Conservation (phyloP, 2,113 vertebrate species). For the Misgurnus anguillicaudatus region DNA sequence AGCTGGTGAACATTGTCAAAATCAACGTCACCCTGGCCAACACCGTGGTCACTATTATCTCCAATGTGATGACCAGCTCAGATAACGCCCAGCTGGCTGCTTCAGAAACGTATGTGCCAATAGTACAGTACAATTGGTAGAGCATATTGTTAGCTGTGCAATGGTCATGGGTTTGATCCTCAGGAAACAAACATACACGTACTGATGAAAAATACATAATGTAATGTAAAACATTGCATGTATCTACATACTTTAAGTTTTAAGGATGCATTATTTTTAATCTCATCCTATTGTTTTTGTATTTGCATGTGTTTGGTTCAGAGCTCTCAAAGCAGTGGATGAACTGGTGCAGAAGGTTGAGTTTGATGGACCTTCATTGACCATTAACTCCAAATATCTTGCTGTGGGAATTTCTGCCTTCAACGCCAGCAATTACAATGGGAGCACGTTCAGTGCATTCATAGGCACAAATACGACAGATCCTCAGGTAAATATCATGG, state of each 20-base stretch:
- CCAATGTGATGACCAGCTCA: slow-evolving; percentile 89
- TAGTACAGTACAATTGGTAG: no score
- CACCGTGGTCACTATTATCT: slow-evolving; percentile 89
- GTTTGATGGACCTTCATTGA: slow-evolving; percentile 79
- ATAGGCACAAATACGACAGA: slow-evolving; percentile 76
- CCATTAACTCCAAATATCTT: slow-evolving; percentile 83
- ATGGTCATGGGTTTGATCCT: no score
- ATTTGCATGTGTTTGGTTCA: slow-evolving; percentile 54
- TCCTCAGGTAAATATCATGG: slow-evolving; percentile 80
- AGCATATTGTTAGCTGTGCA: no score
- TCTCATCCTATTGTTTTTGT: background rate
- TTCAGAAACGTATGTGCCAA: slow-evolving; percentile 81
- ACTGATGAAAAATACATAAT: no score
- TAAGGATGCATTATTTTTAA: background rate
- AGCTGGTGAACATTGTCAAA: slow-evolving; percentile 84
- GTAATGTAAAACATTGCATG: no score
- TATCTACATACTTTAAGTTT: background rate
- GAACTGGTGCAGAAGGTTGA: slow-evolving; percentile 88
- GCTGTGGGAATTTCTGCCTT: slow-evolving; percentile 84
- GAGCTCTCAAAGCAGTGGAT: slow-evolving; percentile 90
- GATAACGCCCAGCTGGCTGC: slow-evolving; percentile 74
- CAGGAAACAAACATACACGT: no score
- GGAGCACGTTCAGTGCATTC: slow-evolving; percentile 85
- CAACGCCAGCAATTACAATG: slow-evolving; percentile 74
- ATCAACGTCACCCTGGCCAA: slow-evolving; percentile 85